Evolutionary conservation across 2,113 vertebrate genomes (phyloP).

Genomic region (Ptychochromis oligacanthus): DNA sequence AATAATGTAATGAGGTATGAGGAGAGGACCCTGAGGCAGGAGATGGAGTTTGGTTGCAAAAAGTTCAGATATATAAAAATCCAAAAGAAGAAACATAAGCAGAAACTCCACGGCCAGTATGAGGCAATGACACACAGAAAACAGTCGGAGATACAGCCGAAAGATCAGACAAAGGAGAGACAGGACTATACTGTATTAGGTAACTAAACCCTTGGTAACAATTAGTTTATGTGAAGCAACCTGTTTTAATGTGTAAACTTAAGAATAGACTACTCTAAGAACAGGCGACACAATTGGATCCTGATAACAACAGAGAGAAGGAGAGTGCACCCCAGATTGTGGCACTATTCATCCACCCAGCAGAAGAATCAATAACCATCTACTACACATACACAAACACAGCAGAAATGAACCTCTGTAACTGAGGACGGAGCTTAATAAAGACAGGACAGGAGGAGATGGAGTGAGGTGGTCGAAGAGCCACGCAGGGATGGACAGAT

Average conservation of each 20-base stretch:
- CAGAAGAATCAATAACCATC: conserved; percentile 29
- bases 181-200: too few species aligned
- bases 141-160: background rate
- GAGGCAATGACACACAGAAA: background rate
- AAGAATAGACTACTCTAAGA: rapidly evolving
- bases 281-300: background rate
- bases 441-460: conserved; percentile 4
- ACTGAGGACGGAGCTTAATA: background rate
- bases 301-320: background rate
- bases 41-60: background rate
- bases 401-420: background rate
- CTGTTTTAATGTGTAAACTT: background rate
- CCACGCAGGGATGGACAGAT: background rate
- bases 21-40: background rate
- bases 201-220: too few species aligned
- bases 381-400: background rate
- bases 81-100: background rate
- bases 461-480: background rate
- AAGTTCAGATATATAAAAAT: too few species aligned
- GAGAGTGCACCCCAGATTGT: background rate
- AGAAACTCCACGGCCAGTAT: background rate
- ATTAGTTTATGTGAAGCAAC: background rate
- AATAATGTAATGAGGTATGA: too few species aligned
- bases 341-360: background rate
- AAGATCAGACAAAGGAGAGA: background rate